Conservation (phyloP, 2,113 vertebrate genomes). For the Aythya baeri region DNA sequence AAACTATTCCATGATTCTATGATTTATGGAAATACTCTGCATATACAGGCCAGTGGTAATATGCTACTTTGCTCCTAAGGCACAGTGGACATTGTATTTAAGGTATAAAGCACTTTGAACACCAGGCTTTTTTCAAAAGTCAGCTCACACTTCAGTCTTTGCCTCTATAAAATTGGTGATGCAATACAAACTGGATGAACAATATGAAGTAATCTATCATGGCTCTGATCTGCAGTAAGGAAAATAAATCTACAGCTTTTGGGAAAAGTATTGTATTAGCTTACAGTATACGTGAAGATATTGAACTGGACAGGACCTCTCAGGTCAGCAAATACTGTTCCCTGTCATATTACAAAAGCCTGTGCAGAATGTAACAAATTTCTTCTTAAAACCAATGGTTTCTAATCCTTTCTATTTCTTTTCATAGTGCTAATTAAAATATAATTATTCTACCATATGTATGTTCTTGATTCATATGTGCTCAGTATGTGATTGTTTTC, state of each 20-base stretch:
- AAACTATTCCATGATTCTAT: too few relatives aligned
- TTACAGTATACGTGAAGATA: not conserved
- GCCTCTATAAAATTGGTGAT: not conserved
- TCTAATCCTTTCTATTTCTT: not conserved
- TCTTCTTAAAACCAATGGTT: not conserved
- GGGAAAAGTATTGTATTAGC: not conserved
- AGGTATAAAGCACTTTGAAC: not conserved
- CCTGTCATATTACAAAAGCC: not conserved
- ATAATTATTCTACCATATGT: not conserved
- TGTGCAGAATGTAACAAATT: not conserved
- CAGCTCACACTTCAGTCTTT: not conserved
- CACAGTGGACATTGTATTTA: not conserved
- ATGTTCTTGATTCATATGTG: not conserved
- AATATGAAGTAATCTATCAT: not conserved
- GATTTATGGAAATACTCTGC: not conserved
- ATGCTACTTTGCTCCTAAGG: not conserved
- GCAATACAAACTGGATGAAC: not conserved
- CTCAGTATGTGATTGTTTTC: not conserved
- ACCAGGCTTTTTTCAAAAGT: not conserved
- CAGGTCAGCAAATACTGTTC: not conserved
- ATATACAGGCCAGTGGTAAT: not conserved
- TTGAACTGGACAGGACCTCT: not conserved
- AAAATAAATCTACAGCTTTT: not conserved
- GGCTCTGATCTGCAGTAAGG: not conserved
- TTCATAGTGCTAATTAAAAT: not conserved